Evolutionary conservation across 1,140 invertebrate species (phyloP), one percentile per base, ranked within the genome.

Genomic region (Neomicropteryx cornuta): DNA sequence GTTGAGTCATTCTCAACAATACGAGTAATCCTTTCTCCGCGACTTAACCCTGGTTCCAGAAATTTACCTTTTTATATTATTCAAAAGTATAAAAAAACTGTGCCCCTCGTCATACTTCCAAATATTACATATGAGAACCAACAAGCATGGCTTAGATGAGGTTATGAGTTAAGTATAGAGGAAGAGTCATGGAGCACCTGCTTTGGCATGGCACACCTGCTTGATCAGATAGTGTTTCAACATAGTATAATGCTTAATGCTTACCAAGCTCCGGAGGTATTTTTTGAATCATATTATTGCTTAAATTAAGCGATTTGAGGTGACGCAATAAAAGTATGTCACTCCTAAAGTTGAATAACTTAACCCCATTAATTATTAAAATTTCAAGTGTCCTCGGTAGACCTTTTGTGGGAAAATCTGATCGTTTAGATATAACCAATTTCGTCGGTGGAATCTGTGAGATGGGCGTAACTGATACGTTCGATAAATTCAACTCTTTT

Each of bases 201-300:
- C n/a, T n/a, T n/a, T n/a, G n/a, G n/a, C n/a, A n/a, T n/a, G n/a
- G n/a, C n/a, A n/a, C n/a, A n/a, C n/a, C n/a, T n/a, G n/a, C n/a
- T n/a, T n/a, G n/a, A n/a, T n/a, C n/a, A n/a, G n/a, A n/a, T n/a
- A n/a, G n/a, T n/a, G n/a, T n/a, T n/a, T n/a, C n/a, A n/a, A n/a
- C n/a, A n/a, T n/a, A n/a, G n/a, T 16, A 24, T 6, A 22, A 11
- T 27, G 27, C 19, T 16, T 4, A 13, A 36, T 27, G 43, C 24
- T 70, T 63, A 39, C 81, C 84, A 38, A 93, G 48, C 54, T 84
- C 81, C 18, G 72, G 59, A 13, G 88, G 88, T 18, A 93, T 55
- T 46, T 63, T 73, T 34, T 70, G 72, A 23, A 93, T 68, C 38
- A 76, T 66, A 69, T 93, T 94, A 41, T 81, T 68, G 22, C 76